Percentiles rank a stretch among this genome's conserved stretches.
phyloP scores from a whole-genome alignment of 2,113 vertebrate genomes.

The Dendropsophus ebraccatus region DNA sequence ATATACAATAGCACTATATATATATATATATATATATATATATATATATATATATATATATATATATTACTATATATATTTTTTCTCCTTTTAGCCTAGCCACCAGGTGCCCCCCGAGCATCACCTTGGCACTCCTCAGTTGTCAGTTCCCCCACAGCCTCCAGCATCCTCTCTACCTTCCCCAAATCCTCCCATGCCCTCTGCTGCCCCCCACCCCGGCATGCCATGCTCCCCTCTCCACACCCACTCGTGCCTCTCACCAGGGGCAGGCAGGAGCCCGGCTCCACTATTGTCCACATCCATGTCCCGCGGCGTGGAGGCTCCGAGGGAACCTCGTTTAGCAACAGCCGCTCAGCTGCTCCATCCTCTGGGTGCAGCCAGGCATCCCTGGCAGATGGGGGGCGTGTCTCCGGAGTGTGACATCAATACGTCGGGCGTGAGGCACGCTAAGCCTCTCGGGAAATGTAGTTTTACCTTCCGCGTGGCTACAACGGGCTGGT shows the following conservation, averaged over 20 bases:
- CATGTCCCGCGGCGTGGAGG: conserved; percentile 36
- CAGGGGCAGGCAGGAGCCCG: not conserved
- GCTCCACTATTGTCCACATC: conserved; percentile 27
- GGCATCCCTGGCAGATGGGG: conserved; percentile 14
- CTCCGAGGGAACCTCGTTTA: conserved; percentile 6
- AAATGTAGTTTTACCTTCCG: conserved; percentile 60
- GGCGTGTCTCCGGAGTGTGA: not conserved
- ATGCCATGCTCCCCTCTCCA: not conserved
- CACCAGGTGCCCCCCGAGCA: not conserved
- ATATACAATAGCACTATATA: too few species aligned
- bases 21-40: too few species aligned
- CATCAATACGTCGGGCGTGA: not conserved
- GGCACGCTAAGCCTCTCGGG: conserved; percentile 60
- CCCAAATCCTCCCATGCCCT: not conserved
- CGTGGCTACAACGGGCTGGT: too few species aligned
- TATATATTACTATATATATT: too few species aligned
- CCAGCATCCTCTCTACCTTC: not conserved
- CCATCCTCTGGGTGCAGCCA: conserved; percentile 21
- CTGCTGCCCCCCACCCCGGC: too few species aligned
- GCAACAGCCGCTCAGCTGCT: conserved; percentile 12
- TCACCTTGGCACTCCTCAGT: not conserved
- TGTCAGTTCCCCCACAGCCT: not conserved
- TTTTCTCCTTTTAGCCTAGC: too few species aligned
- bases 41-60: too few species aligned
- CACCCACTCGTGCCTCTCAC: not conserved